Evolutionary conservation across 1,140 invertebrate genomes (phyloP).

Genomic region (Drosophila ambigua): DNA sequence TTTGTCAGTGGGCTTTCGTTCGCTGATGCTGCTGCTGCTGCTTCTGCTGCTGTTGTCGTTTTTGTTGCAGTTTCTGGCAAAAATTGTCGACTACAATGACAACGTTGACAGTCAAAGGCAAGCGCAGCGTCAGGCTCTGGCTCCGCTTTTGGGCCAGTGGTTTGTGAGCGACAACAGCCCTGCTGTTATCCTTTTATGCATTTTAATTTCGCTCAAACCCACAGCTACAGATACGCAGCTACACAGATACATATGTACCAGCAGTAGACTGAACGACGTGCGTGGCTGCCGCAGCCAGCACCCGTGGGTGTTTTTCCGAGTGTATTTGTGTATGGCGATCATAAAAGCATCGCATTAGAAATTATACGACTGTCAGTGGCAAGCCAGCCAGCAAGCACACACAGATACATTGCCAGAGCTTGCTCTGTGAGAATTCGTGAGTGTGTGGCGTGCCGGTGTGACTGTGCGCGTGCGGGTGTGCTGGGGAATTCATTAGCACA

Average conservation of each 20-base stretch:
- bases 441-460: neutral
- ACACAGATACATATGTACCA: slow-evolving; percentile 19
- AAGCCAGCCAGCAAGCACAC: slow-evolving; percentile 15
- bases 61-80: slow-evolving; percentile 62
- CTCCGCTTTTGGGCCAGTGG: slow-evolving; percentile 46
- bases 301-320: slow-evolving; percentile 68
- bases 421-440: neutral
- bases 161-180: slow-evolving; percentile 58
- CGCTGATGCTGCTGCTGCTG: slow-evolving; percentile 5
- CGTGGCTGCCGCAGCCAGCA: slow-evolving; percentile 30
- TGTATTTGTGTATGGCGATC: slow-evolving; percentile 62
- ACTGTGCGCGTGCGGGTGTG: slow-evolving; percentile 36
- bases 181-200: slow-evolving; percentile 80
- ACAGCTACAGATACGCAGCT: slow-evolving; percentile 24
- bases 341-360: slow-evolving; percentile 80
- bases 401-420: neutral
- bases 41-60: slow-evolving; percentile 18
- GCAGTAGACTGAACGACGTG: slow-evolving; percentile 55
- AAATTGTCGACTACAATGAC: slow-evolving; percentile 65
- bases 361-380: slow-evolving; percentile 72
- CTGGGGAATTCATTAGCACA: slow-evolving; percentile 78
- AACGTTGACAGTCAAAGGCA: slow-evolving; percentile 50
- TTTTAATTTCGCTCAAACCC: slow-evolving; percentile 63
- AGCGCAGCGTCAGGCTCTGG: slow-evolving; percentile 7
- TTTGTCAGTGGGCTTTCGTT: slow-evolving; percentile 56